Evolutionary conservation across 2,113 vertebrate genomes (phyloP).

Genomic region (Apus apus): DNA sequence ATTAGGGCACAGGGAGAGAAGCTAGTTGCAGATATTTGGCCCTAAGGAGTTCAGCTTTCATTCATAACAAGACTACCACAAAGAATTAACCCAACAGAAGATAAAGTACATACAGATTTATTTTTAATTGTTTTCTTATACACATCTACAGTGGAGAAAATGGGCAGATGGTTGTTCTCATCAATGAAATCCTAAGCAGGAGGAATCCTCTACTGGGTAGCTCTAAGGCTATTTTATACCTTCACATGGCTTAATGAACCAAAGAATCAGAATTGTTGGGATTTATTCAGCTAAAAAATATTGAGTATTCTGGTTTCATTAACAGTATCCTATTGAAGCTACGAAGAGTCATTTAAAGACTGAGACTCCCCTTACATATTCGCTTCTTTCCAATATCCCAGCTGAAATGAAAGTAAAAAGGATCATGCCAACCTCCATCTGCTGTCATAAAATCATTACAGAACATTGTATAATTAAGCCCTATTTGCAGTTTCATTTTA

Average conservation of each 20-base stretch:
- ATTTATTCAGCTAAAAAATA: constrained; percentile 1
- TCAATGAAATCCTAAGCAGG: neutral
- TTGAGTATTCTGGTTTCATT: constrained; percentile 2
- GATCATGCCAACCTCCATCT: neutral
- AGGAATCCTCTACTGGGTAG: neutral
- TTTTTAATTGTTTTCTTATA: neutral
- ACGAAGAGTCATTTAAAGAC: neutral
- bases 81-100: neutral
- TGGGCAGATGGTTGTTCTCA: neutral
- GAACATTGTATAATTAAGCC: neutral
- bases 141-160: neutral
- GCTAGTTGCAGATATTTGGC: neutral
- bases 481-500: constrained; percentile 1
- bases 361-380: neutral
- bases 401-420: constrained; percentile 16
- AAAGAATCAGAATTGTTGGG: neutral
- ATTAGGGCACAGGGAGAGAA: neutral
- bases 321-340: neutral
- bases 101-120: neutral
- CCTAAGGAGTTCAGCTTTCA: neutral
- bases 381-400: neutral
- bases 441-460: constrained; percentile 4
- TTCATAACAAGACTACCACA: neutral
- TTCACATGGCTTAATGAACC: neutral
- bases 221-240: neutral